A percentile compares a stretch with the other conserved stretches of the same genome.
These are phyloP conservation scores for Asbolus verrucosus DNA, from an alignment of 1,140 invertebrate genomes.

Conservation along the genomic window DNA sequence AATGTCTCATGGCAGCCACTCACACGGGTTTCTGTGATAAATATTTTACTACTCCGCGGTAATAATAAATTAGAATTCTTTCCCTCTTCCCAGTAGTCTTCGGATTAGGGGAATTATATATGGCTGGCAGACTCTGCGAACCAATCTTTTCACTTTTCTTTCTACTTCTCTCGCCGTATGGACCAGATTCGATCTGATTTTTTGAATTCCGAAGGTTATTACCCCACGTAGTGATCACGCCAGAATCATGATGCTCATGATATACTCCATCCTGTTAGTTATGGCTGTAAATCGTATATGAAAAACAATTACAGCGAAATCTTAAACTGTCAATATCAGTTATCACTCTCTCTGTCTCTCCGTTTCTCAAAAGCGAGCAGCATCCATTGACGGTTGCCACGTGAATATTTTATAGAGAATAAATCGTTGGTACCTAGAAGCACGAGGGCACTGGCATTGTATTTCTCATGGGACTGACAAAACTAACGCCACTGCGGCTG, in stretches of 20 bases:
- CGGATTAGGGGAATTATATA: constrained; percentile 36
- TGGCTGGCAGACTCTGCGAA: not conserved
- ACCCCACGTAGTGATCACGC: too few species aligned
- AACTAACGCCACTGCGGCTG: constrained; percentile 42
- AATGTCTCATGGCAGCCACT: constrained; percentile 9
- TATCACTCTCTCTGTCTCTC: constrained; percentile 33
- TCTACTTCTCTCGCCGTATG: too few species aligned
- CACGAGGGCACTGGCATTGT: constrained; percentile 29
- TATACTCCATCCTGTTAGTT: too few species aligned
- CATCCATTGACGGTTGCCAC: constrained; percentile 26
- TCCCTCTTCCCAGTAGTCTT: constrained; percentile 25
- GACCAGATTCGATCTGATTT: too few species aligned
- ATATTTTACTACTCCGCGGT: constrained; percentile 38
- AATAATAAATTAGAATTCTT: constrained; percentile 42
- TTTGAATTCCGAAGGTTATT: too few species aligned
- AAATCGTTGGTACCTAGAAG: constrained; percentile 44
- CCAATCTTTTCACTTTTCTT: constrained; percentile 11
- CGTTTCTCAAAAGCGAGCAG: constrained; percentile 11
- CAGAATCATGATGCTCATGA: too few species aligned
- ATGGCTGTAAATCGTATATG: too few species aligned
- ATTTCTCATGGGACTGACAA: constrained; percentile 47
- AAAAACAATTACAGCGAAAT: constrained; percentile 5
- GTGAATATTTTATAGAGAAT: constrained; percentile 43
- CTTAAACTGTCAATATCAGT: constrained; percentile 4
- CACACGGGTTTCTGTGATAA: constrained; percentile 28